Evolutionary conservation across 2,888 invertebrate species (phyloP).

Genomic region (Cephus spinipes): DNA sequence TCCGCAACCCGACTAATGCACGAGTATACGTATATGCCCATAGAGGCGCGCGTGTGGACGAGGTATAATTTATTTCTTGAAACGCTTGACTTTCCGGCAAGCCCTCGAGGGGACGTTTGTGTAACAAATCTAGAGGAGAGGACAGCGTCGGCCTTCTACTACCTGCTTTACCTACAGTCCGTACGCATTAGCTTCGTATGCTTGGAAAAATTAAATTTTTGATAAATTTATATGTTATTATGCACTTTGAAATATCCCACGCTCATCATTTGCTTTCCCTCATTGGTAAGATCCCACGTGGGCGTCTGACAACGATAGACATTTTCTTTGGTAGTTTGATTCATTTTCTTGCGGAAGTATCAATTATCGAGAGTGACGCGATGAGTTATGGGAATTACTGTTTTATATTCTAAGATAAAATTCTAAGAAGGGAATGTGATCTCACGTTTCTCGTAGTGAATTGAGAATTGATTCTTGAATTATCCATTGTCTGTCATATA

Average conservation of each 20-base stretch:
- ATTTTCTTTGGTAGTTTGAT: neutral
- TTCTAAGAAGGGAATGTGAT: neutral
- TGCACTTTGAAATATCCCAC: neutral
- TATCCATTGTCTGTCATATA: neutral
- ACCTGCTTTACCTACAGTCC: neutral
- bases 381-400: neutral
- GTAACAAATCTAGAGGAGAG: neutral
- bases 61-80: constrained; percentile 5
- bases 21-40: neutral
- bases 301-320: constrained; percentile 9
- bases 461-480: neutral
- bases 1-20: neutral
- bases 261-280: neutral
- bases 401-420: neutral
- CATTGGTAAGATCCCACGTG: neutral
- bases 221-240: neutral
- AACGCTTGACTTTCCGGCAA: neutral
- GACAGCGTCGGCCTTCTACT: neutral
- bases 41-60: neutral
- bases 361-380: neutral
- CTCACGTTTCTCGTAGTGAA: neutral
- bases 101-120: neutral
- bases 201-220: neutral
- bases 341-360: neutral
- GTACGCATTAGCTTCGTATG: neutral